Conservation (phyloP, 37 sponge, comb jelly and placozoan genomes). For the Eunapius fragilis region DNA sequence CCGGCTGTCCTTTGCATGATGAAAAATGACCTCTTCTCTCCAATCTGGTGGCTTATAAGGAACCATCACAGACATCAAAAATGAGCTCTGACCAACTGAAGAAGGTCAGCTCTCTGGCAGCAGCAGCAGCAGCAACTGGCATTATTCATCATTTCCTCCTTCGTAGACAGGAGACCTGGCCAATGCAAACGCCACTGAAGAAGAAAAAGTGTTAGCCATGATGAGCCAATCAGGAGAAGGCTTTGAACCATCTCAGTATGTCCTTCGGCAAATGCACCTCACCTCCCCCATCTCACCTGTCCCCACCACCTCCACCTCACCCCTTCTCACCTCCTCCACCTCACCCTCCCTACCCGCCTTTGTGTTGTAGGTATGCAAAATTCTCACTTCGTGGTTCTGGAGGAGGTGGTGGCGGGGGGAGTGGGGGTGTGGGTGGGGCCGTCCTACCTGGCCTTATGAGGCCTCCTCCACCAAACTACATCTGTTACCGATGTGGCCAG, state of each 20-base stretch:
- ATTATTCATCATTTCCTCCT: background rate
- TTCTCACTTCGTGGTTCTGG: background rate
- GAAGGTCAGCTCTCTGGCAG: background rate
- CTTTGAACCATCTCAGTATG: conserved; percentile 73
- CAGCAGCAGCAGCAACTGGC: background rate
- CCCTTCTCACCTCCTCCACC: too few relatives aligned
- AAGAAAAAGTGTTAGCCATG: conserved; percentile 88
- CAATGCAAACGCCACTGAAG: conserved; percentile 81
- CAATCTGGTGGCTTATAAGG: background rate
- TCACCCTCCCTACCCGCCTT: too few relatives aligned
- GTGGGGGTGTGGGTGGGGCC: background rate
- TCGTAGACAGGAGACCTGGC: conserved; percentile 75
- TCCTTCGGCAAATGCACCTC: too few relatives aligned
- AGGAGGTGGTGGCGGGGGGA: conserved; percentile 17
- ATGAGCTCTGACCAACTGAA: background rate
- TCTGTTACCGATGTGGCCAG: conserved; percentile 85
- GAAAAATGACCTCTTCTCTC: background rate
- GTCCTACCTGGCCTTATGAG: conserved; percentile 6
- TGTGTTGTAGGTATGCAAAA: conserved; percentile 36
- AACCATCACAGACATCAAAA: background rate
- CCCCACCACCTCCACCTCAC: too few relatives aligned
- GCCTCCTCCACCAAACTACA: conserved; percentile 82
- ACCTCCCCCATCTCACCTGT: background rate
- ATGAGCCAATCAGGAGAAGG: conserved; percentile 83
- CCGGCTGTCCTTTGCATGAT: background rate